Conservation (phyloP, 2,888 invertebrate species). For the Alcis repandata region DNA sequence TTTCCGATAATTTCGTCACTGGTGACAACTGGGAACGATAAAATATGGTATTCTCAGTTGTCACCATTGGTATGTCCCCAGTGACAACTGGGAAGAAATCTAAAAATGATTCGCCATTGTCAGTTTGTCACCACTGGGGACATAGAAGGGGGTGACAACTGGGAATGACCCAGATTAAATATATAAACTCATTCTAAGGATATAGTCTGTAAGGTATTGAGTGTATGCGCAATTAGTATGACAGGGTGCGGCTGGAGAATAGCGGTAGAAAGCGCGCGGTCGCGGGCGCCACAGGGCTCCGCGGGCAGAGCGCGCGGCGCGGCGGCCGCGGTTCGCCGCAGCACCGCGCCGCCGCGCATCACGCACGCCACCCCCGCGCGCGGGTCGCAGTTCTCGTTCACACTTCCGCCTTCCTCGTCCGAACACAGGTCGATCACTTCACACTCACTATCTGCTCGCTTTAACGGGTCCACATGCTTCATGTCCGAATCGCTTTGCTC, state of each 20-base stretch:
- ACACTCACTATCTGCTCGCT: conserved; percentile 71
- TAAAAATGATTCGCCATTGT: no score
- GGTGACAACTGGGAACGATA: no score
- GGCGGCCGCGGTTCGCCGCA: conserved; percentile 72
- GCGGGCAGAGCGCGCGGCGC: conserved; percentile 75
- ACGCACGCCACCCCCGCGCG: conserved; percentile 75
- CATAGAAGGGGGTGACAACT: no score
- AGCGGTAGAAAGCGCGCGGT: conserved; percentile 69
- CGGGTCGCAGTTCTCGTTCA: conserved; percentile 80
- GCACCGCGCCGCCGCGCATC: conserved; percentile 74
- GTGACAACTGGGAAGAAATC: no score
- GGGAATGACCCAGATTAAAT: no score
- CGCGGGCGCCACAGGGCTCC: conserved; percentile 80
- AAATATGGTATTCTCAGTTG: no score
- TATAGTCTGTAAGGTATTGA: conserved; percentile 82
- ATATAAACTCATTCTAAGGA: conserved; percentile 77
- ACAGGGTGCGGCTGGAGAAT: conserved; percentile 80
- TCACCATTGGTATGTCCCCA: no score
- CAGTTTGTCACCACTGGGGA: no score
- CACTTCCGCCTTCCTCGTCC: conserved; percentile 86
- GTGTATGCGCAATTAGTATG: conserved; percentile 76
- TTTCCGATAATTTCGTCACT: no score
- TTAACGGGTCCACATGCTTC: conserved; percentile 68
- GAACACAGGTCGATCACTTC: conserved; percentile 90
- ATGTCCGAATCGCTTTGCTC: conserved; percentile 65